phyloP scores from a whole-genome alignment of 2,888 invertebrate genomes.

The Eustalomyia histrio region DNA sequence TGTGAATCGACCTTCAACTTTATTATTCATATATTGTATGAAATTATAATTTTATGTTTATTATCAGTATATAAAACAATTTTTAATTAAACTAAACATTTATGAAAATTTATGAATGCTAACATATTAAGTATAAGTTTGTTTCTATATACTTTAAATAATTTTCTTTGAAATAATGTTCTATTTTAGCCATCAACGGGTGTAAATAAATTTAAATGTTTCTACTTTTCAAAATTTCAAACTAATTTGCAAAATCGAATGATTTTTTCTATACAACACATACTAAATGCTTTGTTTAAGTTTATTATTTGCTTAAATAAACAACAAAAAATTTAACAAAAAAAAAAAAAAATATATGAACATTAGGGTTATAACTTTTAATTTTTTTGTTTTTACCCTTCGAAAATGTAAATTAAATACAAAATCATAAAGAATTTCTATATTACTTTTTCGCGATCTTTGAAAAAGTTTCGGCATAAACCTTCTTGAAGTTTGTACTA shows the following conservation, averaged over 20 bases:
- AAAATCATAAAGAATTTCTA: too few species aligned
- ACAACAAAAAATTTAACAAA: not conserved
- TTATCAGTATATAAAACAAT: not conserved
- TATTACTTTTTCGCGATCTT: too few species aligned
- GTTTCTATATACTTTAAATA: not conserved
- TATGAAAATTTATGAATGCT: constrained; percentile 1
- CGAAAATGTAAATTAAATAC: too few species aligned
- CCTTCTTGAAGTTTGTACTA: too few species aligned
- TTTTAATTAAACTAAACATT: constrained; percentile 20
- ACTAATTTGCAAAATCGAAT: not conserved
- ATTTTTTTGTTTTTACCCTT: too few species aligned
- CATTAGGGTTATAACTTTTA: too few species aligned
- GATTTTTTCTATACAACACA: not conserved
- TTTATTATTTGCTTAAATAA: not conserved
- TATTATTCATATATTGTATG: too few species aligned
- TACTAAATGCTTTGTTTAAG: not conserved
- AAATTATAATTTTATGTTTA: too few species aligned
- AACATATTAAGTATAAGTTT: constrained; percentile 2
- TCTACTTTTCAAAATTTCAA: not conserved
- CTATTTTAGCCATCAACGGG: constrained; percentile 28
- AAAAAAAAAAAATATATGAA: too few species aligned
- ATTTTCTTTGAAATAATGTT: constrained; percentile 11
- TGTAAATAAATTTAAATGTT: constrained; percentile 35
- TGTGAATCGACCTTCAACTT: not conserved
- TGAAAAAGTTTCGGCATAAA: too few species aligned